Conservation (phyloP, 92 coral and sea anemone species). For the Phenganax subtilis region DNA sequence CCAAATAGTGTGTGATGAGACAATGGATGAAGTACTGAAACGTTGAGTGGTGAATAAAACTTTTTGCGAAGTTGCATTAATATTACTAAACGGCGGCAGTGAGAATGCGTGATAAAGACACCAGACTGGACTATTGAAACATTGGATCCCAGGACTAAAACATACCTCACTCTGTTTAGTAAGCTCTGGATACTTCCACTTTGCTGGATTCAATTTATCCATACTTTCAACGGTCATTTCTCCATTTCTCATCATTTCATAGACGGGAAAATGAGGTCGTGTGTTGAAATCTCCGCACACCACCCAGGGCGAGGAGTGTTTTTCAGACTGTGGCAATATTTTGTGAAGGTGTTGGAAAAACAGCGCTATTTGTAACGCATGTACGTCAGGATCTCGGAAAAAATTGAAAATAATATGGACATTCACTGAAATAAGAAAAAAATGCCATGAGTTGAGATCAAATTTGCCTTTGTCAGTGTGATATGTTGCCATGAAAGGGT, state of each 20-base stretch:
- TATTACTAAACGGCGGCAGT: too few species aligned
- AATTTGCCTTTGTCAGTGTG: too few species aligned
- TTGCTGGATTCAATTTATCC: conserved; percentile 42
- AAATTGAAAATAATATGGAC: conserved; percentile 49
- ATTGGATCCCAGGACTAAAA: not conserved
- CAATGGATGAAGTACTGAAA: too few species aligned
- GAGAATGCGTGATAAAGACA: too few species aligned
- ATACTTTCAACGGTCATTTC: conserved; percentile 39
- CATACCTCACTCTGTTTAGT: conserved; percentile 13
- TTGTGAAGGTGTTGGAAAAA: conserved; percentile 53
- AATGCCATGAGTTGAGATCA: not conserved
- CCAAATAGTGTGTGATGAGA: not conserved
- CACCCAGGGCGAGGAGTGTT: conserved; percentile 33
- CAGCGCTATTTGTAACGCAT: conserved; percentile 54
- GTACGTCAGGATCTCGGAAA: conserved; percentile 49
- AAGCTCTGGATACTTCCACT: conserved; percentile 48
- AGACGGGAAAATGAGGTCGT: conserved; percentile 66
- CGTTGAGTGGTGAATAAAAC: too few species aligned
- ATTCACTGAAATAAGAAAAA: conserved; percentile 39
- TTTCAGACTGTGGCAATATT: conserved; percentile 31
- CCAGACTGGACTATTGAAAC: too few species aligned
- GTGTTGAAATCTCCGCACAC: conserved; percentile 78
- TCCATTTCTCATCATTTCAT: conserved; percentile 55
- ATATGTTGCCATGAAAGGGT: not conserved
- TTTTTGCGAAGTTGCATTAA: too few species aligned